Evolutionary conservation across 2,888 invertebrate species (phyloP), one percentile per base, ranked within the genome.

Genomic region (Drosophila tripunctata): DNA sequence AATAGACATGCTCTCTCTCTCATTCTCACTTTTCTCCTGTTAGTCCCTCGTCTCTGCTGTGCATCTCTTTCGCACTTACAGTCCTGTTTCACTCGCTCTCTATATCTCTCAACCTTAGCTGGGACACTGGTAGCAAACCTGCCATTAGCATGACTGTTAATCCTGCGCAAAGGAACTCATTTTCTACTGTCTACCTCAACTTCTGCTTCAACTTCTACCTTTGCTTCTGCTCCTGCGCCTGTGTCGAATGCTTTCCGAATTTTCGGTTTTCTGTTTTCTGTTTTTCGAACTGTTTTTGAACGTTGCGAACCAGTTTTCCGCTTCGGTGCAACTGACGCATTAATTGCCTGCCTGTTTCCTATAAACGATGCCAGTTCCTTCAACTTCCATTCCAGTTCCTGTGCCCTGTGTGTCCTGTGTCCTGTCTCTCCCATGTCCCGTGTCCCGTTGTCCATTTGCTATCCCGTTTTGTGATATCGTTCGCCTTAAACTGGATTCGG

Each of bases 221-320:
- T 5, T 17, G 17, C 41, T 48, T 21, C 52, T 64, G 35, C 4
- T 22, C 8, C 19, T 57, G 57, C n/a, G 12, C 41, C 73, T 67
- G 80, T 74, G 65, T 77, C 75, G 75, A 78, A 78, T 79, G 57
- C 31, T 45, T 45, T 19, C 19, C 7, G 17, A 17, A 17, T 43
- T 27, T 4, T 10, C 10, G 24, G 14, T 14, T 27, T 36, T 17
- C 21, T n/a, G 15, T 19, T 30, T 17, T 36, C 36, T 8, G 43
- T 21, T 12, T 52, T 45, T 31, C 24, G 41, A n/a, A n/a, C 24
- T 24, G 22, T 35, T 48, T 52, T 10, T 2, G 35, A 27, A 56
- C 7, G 60, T 51, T 56, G 45, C 72, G 77, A 83, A 88, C 88
- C 83, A 87, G 88, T 87, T 89, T 88, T 70, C 76, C 75, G 85